Conservation (phyloP, 2,113 vertebrate species). For the Siniperca knerii region DNA sequence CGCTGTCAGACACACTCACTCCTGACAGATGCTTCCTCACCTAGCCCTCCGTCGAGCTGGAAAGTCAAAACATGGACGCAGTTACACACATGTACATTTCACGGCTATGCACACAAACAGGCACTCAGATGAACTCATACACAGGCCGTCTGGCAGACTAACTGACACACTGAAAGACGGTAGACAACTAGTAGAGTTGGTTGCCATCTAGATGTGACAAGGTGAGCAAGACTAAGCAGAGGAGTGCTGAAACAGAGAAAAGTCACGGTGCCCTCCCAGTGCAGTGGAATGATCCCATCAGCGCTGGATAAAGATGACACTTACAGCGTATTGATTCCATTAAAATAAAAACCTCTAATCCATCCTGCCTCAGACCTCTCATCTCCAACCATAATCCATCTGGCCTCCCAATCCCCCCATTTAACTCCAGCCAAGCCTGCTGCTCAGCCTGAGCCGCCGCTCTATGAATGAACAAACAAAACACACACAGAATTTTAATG, state of each 20-base stretch:
- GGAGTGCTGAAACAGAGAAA: constrained; percentile 63
- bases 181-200: constrained; percentile 32
- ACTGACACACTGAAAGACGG: constrained; percentile 37
- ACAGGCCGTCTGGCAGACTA: constrained; percentile 15
- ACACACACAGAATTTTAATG: constrained; percentile 67
- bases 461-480: constrained; percentile 71
- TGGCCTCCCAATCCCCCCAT: constrained; percentile 70
- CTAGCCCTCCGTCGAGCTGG: constrained; percentile 39
- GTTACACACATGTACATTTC: constrained; percentile 54
- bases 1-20: constrained; percentile 78
- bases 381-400: constrained; percentile 82
- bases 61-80: constrained; percentile 62
- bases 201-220: constrained; percentile 62
- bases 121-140: constrained; percentile 47
- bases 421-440: constrained; percentile 72
- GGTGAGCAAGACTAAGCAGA: constrained; percentile 60
- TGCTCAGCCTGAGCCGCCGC: constrained; percentile 53
- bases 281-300: constrained; percentile 84
- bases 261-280: constrained; percentile 72
- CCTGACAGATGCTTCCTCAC: constrained; percentile 72
- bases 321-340: constrained; percentile 83
- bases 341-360: constrained; percentile 80
- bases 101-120: constrained; percentile 50
- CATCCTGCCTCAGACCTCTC: constrained; percentile 78
- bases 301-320: constrained; percentile 77